These are phyloP conservation scores for Xiphophorus maculatus DNA, from an alignment of 2,113 vertebrate species.

Conservation along the genomic window DNA sequence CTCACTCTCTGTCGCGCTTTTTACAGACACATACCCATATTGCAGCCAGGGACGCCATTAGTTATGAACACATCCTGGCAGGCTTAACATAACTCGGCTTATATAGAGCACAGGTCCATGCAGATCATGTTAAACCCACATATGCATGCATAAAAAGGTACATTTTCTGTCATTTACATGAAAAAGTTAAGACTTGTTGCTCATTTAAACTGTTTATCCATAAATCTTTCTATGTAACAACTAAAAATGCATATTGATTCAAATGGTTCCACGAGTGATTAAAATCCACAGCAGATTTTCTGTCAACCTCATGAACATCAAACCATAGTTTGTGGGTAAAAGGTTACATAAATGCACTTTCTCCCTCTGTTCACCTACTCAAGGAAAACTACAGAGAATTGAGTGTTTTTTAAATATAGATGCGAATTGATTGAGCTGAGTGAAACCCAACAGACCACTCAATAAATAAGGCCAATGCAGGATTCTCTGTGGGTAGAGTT, in stretches of 20 bases:
- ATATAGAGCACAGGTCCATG: neutral
- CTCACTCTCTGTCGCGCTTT: constrained; percentile 7
- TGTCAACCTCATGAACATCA: neutral
- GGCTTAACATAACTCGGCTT: neutral
- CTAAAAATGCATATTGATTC: neutral
- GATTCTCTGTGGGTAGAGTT: neutral
- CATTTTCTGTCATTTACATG: neutral
- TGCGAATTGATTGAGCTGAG: constrained; percentile 6
- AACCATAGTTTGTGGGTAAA: neutral
- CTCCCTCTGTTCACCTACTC: neutral
- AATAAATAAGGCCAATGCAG: neutral
- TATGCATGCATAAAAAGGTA: neutral
- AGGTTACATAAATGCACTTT: constrained; percentile 5
- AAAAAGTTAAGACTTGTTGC: neutral
- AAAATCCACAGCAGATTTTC: neutral
- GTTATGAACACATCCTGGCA: constrained; percentile 8
- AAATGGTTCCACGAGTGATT: neutral
- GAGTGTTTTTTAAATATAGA: constrained; percentile 16
- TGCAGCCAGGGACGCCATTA: constrained; percentile 16
- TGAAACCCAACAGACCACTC: neutral
- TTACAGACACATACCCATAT: constrained; percentile 20
- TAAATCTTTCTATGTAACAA: neutral
- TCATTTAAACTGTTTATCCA: neutral
- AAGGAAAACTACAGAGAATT: neutral
- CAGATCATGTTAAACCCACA: constrained; percentile 1